Base-by-base conservation (phyloP, 2,113 vertebrate genomes). In the Hippocampus barbouri region DNA sequence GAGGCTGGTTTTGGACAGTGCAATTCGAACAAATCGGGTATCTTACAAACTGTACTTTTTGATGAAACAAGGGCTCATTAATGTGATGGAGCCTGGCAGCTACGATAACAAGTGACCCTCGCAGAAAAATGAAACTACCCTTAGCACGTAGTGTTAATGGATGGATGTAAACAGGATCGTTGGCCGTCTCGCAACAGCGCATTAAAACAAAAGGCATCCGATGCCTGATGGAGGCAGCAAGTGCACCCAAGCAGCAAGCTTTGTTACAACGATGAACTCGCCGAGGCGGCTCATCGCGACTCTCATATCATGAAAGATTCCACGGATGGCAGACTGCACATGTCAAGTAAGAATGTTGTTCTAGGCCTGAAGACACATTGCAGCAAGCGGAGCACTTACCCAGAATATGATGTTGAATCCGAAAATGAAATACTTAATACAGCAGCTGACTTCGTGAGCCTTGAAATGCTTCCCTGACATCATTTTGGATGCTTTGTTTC, bases 331-430 rank as follows among this genome's bases (percentile, higher is more conserved):
- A 27, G 20, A 56, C 6, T 43, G 8, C 74, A 53, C 12, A 53
- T 40, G 59, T 47, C 49, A 25, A 34, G 2, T 25, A 18, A 18
- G 18, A 74, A 70, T 40, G 66, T 65, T 8, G 45, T 43, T 49
- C 4, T 34, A 49, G 78, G 74, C 79, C 79, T 23, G 34, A 56
- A 27, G 63, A 27, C 21, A 18, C 14, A 9, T 25, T 43, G 30
- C 30, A 71, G 54, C 76, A 14, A 70, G 18, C n/a, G 14, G 5
- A 9, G 66, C 59, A 92, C 96, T 97, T 87, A 99, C 97, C 97
- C 97, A 99, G 87, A 99, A 99, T 83, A 99, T 98, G 79, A 99
- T 97, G 90, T 99, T 99, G 93, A 99, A 99, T 76, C 96, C 97
- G 70, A 99, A 99, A 74, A 99, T 98, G 85, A 98, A 99, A 78